A percentile compares a stretch with the other conserved stretches of the same genome.
Evolutionary conservation across 2,797 vertebrate species (phyloP).

Genomic region (Hylomyscus alleni): DNA sequence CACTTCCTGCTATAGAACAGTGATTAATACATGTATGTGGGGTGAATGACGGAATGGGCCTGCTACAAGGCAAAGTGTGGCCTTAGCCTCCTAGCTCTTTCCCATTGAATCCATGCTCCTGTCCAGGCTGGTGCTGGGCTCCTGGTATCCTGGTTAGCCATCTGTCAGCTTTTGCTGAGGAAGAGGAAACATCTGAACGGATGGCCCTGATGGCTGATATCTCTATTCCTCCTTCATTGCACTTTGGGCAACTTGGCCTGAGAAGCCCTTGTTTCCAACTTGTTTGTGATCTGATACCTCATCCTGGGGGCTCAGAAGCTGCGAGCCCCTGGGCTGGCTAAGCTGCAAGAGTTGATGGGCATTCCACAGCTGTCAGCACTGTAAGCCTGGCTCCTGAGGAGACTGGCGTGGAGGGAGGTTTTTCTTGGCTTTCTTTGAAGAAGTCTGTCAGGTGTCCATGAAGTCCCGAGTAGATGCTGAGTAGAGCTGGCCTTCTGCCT

Average conservation of each 20-base stretch:
- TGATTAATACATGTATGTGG: background rate
- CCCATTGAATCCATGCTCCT: background rate
- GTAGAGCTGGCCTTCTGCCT: conserved; percentile 47
- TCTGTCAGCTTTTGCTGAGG: background rate
- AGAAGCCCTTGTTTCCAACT: conserved; percentile 65
- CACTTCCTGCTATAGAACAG: background rate
- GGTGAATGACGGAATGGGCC: background rate
- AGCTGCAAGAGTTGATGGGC: conserved; percentile 60
- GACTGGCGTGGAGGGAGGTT: conserved; percentile 33
- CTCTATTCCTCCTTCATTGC: conserved; percentile 50
- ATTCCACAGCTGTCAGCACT: conserved; percentile 78
- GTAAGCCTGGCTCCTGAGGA: conserved; percentile 46
- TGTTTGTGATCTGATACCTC: conserved; percentile 77
- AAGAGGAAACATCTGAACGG: background rate
- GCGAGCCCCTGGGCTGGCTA: conserved; percentile 57
- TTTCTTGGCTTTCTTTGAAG: conserved; percentile 48
- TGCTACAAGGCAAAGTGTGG: background rate
- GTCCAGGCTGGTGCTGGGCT: background rate
- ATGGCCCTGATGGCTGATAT: conserved; percentile 58
- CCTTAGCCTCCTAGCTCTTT: background rate
- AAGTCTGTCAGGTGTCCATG: conserved; percentile 70
- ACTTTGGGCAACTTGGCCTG: conserved; percentile 61
- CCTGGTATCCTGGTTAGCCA: background rate
- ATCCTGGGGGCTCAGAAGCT: conserved; percentile 51
- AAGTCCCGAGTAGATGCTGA: conserved; percentile 63